Base-by-base conservation (phyloP, 1,140 invertebrate genomes). In the Dendroctonus ponderosae region DNA sequence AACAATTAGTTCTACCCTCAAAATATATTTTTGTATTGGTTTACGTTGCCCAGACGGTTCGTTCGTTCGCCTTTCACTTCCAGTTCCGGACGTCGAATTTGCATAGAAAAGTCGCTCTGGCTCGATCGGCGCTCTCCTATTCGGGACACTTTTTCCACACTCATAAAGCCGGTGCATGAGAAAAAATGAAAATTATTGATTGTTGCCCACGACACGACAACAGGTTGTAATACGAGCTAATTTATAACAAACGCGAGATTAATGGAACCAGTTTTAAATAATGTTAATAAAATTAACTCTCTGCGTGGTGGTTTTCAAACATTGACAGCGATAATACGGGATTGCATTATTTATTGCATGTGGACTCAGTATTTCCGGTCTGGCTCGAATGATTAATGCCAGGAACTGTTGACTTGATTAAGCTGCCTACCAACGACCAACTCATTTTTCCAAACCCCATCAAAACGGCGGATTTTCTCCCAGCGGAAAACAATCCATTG, bases 1-100 rank as follows among this genome's bases (percentile, higher is more conserved):
- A 78, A 78, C 78, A 79, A 79, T 79, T 79, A 79, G 77, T 74
- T 75, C 72, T 75, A 71, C 72, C 67, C 69, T 68, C 56, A 71
- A 71, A 69, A 71, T 69, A 67, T 69, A 69, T 71, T 71, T 69
- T 69, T 71, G 67, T 71, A 67, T 71, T 71, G 69, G 70, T 69
- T 67, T 61, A 61, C 51, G 48, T 58, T 56, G 6, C 42, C 44
- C 49, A 11, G 58, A 38, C 46, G 6, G 46, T 59, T 46, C 6
- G 12, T 41, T 44, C 56, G 7, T 26, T 26, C 26, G 26, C 26
- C 26, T 26, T 26, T 26, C 26, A 26, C 26, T 26, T 1, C 26
- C 26, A 26, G 26, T 26, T 26, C 26, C 26, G 26, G 26, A 26
- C 26, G 26, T 26, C 26, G 26, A 26, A 26, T 26, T 26, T 26